Evolutionary conservation across 2,797 vertebrate species (phyloP).

Genomic region (Artibeus jamaicensis): DNA sequence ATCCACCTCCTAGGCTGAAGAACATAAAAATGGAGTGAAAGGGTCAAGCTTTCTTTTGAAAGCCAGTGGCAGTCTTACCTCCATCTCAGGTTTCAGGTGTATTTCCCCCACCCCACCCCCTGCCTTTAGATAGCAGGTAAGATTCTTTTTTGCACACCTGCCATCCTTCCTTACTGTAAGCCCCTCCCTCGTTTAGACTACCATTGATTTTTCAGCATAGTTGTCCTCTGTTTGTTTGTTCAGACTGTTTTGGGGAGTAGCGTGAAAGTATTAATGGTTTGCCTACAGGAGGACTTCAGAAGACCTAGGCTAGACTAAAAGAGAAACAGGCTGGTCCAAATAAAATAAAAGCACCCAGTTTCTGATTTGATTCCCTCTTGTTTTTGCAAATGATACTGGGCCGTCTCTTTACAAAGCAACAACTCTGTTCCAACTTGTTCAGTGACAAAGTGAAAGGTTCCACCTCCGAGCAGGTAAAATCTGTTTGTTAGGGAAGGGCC

Average conservation of each 20-base stretch:
- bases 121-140: slow-evolving; percentile 60
- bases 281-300: slow-evolving; percentile 27
- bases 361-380: background rate
- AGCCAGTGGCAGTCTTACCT: background rate
- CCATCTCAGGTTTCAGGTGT: slow-evolving; percentile 66
- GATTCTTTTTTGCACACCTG: slow-evolving; percentile 72
- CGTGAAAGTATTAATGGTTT: slow-evolving; percentile 4
- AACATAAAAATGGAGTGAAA: slow-evolving; percentile 1
- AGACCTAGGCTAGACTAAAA: background rate
- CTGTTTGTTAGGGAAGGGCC: slow-evolving; percentile 83
- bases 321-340: background rate
- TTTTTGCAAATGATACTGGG: background rate
- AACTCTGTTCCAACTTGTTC: slow-evolving; percentile 37
- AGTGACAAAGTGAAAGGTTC: slow-evolving; percentile 68
- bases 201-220: slow-evolving; percentile 48
- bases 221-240: slow-evolving; percentile 47
- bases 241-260: background rate
- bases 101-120: background rate
- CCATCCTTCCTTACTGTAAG: slow-evolving; percentile 39
- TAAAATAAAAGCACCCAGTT: background rate
- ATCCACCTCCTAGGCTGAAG: slow-evolving; percentile 39
- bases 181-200: slow-evolving; percentile 45
- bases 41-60: slow-evolving; percentile 43
- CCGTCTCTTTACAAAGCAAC: background rate
- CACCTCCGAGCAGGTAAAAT: slow-evolving; percentile 87